These are phyloP conservation scores for Agrotis ipsilon DNA, from an alignment of 2,888 invertebrate species.

Conservation along the genomic window DNA sequence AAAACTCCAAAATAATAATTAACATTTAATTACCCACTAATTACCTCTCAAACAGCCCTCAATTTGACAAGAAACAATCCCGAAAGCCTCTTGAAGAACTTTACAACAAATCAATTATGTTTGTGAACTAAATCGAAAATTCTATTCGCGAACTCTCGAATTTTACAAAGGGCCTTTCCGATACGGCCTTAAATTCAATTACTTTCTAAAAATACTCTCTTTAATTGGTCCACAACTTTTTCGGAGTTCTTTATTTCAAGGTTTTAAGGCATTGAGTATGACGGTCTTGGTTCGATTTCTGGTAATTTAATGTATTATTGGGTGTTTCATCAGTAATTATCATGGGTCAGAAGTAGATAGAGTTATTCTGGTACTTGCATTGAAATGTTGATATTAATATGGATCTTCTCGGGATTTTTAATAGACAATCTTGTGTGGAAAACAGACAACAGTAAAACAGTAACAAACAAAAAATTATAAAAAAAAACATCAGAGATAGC, in stretches of 20 bases:
- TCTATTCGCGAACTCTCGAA: slow-evolving; percentile 24
- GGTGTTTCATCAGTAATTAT: neutral
- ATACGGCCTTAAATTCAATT: slow-evolving; percentile 41
- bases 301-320: neutral
- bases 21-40: slow-evolving; percentile 10
- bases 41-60: neutral
- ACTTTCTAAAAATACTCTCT: slow-evolving; percentile 46
- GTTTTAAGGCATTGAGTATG: neutral
- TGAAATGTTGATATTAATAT: too few species aligned
- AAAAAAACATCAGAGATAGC: too few species aligned
- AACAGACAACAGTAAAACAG: too few species aligned
- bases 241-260: slow-evolving; percentile 33
- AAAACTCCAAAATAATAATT: neutral
- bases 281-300: neutral
- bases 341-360: too few species aligned
- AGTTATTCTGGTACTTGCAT: too few species aligned
- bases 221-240: slow-evolving; percentile 47
- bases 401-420: too few species aligned
- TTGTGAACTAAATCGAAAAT: slow-evolving; percentile 37
- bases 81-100: slow-evolving; percentile 11
- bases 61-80: slow-evolving; percentile 37
- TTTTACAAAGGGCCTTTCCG: slow-evolving; percentile 26
- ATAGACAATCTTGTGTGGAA: too few species aligned
- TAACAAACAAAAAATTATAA: too few species aligned
- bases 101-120: slow-evolving; percentile 52